These are phyloP conservation scores for Microdon myrmicae DNA, from an alignment of 2,888 invertebrate species.

Conservation along the genomic window DNA sequence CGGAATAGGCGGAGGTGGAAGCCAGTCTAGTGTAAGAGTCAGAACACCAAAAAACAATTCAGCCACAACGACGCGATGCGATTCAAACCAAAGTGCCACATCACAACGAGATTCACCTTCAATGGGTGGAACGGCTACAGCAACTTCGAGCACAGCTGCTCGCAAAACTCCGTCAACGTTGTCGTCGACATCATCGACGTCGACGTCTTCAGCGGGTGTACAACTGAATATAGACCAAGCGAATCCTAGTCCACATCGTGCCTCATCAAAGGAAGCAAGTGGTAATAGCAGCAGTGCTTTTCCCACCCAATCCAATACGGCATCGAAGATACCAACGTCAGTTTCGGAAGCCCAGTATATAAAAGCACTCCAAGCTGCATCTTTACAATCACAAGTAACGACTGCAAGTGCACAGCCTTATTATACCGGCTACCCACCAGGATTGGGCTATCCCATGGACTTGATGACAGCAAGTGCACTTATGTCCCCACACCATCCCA, in stretches of 20 bases:
- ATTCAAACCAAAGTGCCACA: constrained; percentile 80
- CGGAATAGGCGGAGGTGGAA: constrained; percentile 20
- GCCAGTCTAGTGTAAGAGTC: constrained; percentile 54
- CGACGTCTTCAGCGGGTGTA: constrained; percentile 44
- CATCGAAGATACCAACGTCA: constrained; percentile 55
- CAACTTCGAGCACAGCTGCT: constrained; percentile 49
- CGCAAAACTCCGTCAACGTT: constrained; percentile 58
- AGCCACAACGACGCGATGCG: constrained; percentile 69
- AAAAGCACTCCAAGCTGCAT: constrained; percentile 64
- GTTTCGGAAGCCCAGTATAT: constrained; percentile 65
- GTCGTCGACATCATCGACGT: constrained; percentile 49
- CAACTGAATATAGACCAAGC: constrained; percentile 45
- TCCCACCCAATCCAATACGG: constrained; percentile 56
- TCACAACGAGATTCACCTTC: constrained; percentile 66
- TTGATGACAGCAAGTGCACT: constrained; percentile 78
- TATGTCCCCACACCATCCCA: constrained; percentile 80
- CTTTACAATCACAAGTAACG: constrained; percentile 34
- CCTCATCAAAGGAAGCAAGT: constrained; percentile 62
- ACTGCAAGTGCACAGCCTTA: constrained; percentile 63
- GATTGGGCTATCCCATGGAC: constrained; percentile 77
- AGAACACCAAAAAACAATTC: constrained; percentile 60
- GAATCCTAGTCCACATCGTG: constrained; percentile 61
- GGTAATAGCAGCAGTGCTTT: constrained; percentile 52
- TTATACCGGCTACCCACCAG: constrained; percentile 73
- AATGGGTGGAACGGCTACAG: constrained; percentile 39